Percentiles rank a stretch among this genome's conserved stretches.
Conservation (phyloP, 2,888 invertebrate genomes). For the Coecobrya sp. region DNA sequence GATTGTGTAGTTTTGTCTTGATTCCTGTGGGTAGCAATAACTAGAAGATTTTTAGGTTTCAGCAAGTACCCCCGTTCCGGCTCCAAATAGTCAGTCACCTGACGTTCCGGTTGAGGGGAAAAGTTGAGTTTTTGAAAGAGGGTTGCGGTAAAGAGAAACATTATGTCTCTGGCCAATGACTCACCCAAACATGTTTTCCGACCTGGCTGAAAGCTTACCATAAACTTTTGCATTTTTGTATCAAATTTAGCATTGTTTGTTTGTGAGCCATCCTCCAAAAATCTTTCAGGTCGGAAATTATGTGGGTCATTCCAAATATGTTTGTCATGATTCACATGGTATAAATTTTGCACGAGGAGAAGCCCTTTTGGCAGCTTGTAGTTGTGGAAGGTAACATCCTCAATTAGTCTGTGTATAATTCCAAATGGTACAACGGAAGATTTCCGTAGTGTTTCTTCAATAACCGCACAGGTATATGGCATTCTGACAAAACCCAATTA, state of each 20-base stretch:
- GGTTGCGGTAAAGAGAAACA: not conserved
- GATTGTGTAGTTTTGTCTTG: too few species aligned
- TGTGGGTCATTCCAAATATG: slow-evolving; percentile 19
- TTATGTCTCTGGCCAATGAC: not conserved
- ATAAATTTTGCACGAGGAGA: not conserved
- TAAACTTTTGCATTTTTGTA: not conserved
- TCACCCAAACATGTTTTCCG: not conserved
- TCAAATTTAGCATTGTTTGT: not conserved
- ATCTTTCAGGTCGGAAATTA: slow-evolving; percentile 42
- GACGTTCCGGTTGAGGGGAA: not conserved
- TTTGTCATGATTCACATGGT: not conserved
- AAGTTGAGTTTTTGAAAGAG: not conserved
- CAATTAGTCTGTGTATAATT: not conserved
- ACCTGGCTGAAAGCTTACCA: not conserved
- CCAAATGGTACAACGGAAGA: not conserved
- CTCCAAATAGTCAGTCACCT: not conserved
- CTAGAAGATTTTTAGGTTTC: too few species aligned
- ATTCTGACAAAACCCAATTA: slow-evolving; percentile 32
- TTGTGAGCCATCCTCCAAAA: too few species aligned
- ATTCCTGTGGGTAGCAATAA: too few species aligned
- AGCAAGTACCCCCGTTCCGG: too few species aligned
- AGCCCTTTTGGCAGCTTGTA: not conserved
- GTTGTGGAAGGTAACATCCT: not conserved
- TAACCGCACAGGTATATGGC: slow-evolving; percentile 64
- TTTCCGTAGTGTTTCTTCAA: slow-evolving; percentile 33